Evolutionary conservation across 2,888 invertebrate genomes (phyloP), one percentile per base, ranked within the genome.

Genomic region (Andrena marginata): DNA sequence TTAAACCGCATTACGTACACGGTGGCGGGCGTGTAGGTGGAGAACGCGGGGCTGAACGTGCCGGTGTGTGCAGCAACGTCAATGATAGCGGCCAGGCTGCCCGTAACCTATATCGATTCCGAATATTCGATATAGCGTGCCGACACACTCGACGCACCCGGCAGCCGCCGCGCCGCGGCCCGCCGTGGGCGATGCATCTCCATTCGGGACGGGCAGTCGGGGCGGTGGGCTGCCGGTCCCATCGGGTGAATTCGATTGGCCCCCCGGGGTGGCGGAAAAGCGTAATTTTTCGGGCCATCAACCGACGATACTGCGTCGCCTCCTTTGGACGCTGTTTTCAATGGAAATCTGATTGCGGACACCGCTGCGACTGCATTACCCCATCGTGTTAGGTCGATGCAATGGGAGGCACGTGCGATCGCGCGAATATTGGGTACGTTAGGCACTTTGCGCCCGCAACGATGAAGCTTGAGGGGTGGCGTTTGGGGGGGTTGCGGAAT

Each of bases 91-190:
- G 68, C 63, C 59, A 73, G 72, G 64, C 74, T 35, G 71, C 72
- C 42, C 64, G 68, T 64, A 65, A 70, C 62, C 75, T 64, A 78
- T 78, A 84, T 86, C 49, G 82, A 80, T 67, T 74, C 75, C 65
- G 80, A 83, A 82, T 83, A 86, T 85, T 86, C 88, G 78, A 85
- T 86, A 86, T 86, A 77, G 85, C 59, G 42, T 56, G 74, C 82
- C 73, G 80, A 72, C 75, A 72, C 75, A 77, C 79, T 78, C 77
- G 76, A 78, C 74, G 81, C 76, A 82, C 26, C 26, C 77, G 71
- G 13, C 13, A 13, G 10, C 35, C 35, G 13, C 13, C 42, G 72
- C 35, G 42, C 13, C 42, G 72, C 56, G 78, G 51, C 7, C 74
- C 78, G 62, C 59, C 60, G 78, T 74, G 80, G 48, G 64, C 82